Evolutionary conservation across 2,113 vertebrate genomes (phyloP), one percentile per base, ranked within the genome.

Genomic region (Macaca nemestrina): DNA sequence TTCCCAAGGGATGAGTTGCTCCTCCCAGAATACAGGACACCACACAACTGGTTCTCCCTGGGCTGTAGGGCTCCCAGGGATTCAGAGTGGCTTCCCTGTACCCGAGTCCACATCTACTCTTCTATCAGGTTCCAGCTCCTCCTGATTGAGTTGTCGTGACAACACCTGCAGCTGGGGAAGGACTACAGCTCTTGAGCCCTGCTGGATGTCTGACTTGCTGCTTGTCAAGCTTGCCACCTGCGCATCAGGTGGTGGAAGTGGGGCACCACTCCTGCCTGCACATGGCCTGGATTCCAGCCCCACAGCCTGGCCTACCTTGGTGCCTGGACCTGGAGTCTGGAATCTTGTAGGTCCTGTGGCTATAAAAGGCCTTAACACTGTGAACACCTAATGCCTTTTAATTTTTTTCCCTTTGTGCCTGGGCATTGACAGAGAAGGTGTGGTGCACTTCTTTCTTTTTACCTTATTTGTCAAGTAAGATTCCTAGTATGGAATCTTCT

Each of bases 81-180:
- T 20, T 40, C 78, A 30, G 0, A 23, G 20, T 2, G 16, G 57
- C 67, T 40, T 76, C 79, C 64, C 35, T 57, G 67, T 61, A 18
- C 12, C 32, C 27, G 18, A 6, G 38, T 10, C 38, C 59, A 14
- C 68, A 40, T 3, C 32, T 3, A 12, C 10, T 50, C 14, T 73
- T 59, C 25, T 50, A 23, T 48, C 83, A 50, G 25, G 17, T 23
- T 25, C 52, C n/a, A 11, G 25, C 6, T 12, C 22, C 0, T 38
- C 59, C 25, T 32, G 10, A 18, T 1, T 27, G 45, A n/a, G 38
- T 72, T 9, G 50, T 30, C 16, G 10, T 0, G 40, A 61, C 0
- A 48, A 61, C 0, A 48, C 18, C 40, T 73, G n/a, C 25, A 17
- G 8, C 17, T n/a, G 61, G 43, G 50, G 17, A 57, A 12, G 14